Evolutionary conservation across 2,113 vertebrate species (phyloP).

Genomic region (Indicator indicator): DNA sequence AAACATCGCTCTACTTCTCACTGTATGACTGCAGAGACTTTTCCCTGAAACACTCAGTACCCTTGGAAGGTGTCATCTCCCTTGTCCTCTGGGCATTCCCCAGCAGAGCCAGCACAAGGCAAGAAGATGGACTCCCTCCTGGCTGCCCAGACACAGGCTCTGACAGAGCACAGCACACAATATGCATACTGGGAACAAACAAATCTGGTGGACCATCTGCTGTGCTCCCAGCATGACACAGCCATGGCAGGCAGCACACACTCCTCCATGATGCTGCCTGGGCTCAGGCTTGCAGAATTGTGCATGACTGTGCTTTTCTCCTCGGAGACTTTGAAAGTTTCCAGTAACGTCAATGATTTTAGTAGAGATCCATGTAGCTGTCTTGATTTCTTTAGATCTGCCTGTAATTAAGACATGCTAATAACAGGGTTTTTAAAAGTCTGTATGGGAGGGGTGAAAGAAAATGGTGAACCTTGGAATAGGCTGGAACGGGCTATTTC

Average conservation of each 20-base stretch:
- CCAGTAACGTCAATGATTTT: neutral
- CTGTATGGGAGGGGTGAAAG: rapidly evolving
- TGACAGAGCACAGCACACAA: neutral
- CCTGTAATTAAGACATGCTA: neutral
- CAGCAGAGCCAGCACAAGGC: neutral
- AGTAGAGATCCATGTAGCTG: neutral
- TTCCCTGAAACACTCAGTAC: neutral
- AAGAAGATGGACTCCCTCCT: neutral
- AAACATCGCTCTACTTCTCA: neutral
- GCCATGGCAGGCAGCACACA: rapidly evolving
- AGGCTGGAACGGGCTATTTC: neutral
- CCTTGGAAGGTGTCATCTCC: neutral
- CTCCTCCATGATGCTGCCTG: rapidly evolving
- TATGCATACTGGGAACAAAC: neutral
- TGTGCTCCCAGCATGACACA: rapidly evolving
- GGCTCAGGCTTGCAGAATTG: neutral
- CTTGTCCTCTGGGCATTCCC: neutral
- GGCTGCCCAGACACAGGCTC: neutral
- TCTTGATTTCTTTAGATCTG: neutral
- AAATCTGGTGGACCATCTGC: constrained; percentile 24
- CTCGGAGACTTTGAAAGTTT: neutral
- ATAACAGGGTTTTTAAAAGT: neutral
- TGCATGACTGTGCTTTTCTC: neutral
- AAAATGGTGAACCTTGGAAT: neutral
- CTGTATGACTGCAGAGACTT: neutral